Conservation (phyloP, 2,797 vertebrate species). For the Onychomys leucogaster region DNA sequence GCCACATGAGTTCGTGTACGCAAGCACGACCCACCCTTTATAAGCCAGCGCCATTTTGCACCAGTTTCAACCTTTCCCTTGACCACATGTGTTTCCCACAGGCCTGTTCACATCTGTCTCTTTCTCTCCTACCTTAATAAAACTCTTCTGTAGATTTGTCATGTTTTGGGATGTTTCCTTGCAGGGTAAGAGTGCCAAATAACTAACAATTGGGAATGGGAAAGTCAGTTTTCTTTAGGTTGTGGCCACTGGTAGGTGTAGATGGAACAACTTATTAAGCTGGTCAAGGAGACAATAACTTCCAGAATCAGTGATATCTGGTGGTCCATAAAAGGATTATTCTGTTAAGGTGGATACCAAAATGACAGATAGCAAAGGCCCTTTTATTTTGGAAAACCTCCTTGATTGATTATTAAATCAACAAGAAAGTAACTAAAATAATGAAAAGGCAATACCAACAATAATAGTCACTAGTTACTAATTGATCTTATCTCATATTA, state of each 20-base stretch:
- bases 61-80: too few species aligned
- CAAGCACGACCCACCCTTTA: too few species aligned
- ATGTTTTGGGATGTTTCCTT: too few species aligned
- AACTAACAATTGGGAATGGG: too few species aligned
- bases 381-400: background rate
- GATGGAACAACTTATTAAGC: background rate
- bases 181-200: too few species aligned
- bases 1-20: too few species aligned
- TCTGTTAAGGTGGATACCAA: background rate
- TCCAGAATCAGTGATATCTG: slow-evolving; percentile 66
- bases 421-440: slow-evolving; percentile 1
- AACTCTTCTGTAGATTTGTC: too few species aligned
- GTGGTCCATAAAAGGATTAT: slow-evolving; percentile 18
- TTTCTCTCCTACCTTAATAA: too few species aligned
- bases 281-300: background rate
- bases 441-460: background rate
- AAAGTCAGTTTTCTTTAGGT: background rate
- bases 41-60: too few species aligned
- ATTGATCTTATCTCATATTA: background rate
- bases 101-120: too few species aligned
- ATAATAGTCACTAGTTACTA: background rate
- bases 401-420: slow-evolving; percentile 3
- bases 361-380: background rate
- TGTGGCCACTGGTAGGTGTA: background rate
- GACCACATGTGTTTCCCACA: too few species aligned